phyloP scores from a whole-genome alignment of 1,140 invertebrate genomes.

The Limonius californicus region DNA sequence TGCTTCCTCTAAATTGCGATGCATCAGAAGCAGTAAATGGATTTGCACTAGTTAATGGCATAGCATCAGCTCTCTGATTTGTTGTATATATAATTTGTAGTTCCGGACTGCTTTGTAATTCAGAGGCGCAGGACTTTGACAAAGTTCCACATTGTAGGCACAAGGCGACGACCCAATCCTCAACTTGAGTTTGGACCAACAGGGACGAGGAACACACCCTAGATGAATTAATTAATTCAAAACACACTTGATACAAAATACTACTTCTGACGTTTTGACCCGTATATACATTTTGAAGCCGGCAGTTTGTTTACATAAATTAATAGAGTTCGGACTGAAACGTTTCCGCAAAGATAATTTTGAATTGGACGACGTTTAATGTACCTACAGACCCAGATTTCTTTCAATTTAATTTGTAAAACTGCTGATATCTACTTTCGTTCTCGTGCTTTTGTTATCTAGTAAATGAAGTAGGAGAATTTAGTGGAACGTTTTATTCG shows the following conservation, averaged over 20 bases:
- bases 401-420: no score
- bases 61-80: slow-evolving; percentile 1
- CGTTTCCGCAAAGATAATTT: background rate
- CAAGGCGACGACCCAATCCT: background rate
- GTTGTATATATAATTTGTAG: slow-evolving; percentile 15
- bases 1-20: no score
- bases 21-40: background rate
- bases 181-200: background rate
- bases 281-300: background rate
- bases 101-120: slow-evolving; percentile 13
- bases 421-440: no score
- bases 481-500: no score
- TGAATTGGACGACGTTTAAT: background rate
- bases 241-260: slow-evolving; percentile 1
- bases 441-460: no score
- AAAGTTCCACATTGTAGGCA: slow-evolving; percentile 12
- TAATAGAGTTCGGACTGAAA: no score
- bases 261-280: slow-evolving; percentile 7
- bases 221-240: slow-evolving; percentile 13
- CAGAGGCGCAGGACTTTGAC: slow-evolving; percentile 7
- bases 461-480: no score
- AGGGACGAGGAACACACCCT: background rate
- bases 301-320: background rate
- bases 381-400: background rate
- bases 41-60: background rate